Base-by-base conservation (phyloP, 2,797 vertebrate species). In the Gadopsis marmoratus region DNA sequence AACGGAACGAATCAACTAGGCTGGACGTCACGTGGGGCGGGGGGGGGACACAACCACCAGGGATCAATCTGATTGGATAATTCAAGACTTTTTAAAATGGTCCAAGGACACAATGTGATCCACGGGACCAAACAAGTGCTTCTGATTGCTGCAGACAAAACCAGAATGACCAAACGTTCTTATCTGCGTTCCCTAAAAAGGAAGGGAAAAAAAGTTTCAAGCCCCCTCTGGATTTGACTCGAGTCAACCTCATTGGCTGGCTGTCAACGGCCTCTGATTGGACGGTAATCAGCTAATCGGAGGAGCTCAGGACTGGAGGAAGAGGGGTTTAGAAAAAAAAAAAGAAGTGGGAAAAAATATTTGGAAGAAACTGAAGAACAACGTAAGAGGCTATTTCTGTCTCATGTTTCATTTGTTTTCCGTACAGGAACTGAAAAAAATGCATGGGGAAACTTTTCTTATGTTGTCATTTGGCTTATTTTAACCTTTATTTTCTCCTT, bases 401-500 rank as follows among this genome's bases (percentile, higher is more conserved):
- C 79, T 69, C 60, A 11, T 74, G 67, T 82, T 82, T 84, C 60
- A 79, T 83, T 84, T 72, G 23, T 83, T 91, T 89, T 91, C 82
- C 76, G 41, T 82, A 89, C 82, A 60, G 85, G 83, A 86, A 90
- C 91, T 70, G 74, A 84, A 73, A 84, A 84, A 86, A 87, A 86
- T 86, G 90, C 91, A 91, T 93, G 91, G 89, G 89, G 89, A 86
- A 84, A 79, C 55, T 29, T 68, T 58, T 69, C 59, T 83, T 72
- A 21, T 84, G 84, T 88, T 89, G 85, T 88, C 82, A 67, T 86
- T 82, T 13, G 73, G 79, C 76, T 87, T 79, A 76, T 81, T 84
- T 90, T 74, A 80, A 23, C 55, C 35, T 47, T 68, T 16, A 3
- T 45, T 53, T 63, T 26, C 39, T 64, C 45, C n/a, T 19, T 51